Conservation (phyloP, 1,140 invertebrate species). For the Gonatopus flavifemur region DNA sequence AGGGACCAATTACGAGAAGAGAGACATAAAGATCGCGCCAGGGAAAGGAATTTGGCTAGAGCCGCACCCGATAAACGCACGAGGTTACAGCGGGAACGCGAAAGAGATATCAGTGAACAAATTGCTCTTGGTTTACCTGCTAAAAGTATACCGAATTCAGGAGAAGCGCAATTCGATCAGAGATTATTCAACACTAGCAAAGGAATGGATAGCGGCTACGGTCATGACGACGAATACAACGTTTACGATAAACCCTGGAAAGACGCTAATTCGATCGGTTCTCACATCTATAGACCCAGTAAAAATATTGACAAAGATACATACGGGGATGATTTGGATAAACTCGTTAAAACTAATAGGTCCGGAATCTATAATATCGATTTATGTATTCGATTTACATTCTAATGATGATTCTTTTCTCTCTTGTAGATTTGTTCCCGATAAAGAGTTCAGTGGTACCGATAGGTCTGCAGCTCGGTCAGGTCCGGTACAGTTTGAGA, state of each 20-base stretch:
- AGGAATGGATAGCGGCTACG: conserved; percentile 96
- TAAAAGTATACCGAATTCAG: conserved; percentile 67
- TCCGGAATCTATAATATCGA: conserved; percentile 38
- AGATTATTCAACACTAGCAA: conserved; percentile 93
- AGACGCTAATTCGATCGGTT: conserved; percentile 77
- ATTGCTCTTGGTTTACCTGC: conserved; percentile 96
- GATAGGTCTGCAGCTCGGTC: conserved; percentile 73
- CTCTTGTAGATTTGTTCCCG: conserved; percentile 83
- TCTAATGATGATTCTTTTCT: conserved; percentile 5
- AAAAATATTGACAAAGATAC: conserved; percentile 88
- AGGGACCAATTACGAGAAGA: conserved; percentile 88
- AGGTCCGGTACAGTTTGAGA: conserved; percentile 97
- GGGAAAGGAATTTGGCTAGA: conserved; percentile 89
- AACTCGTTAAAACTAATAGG: conserved; percentile 85
- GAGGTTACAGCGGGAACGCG: conserved; percentile 86
- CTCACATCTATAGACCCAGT: conserved; percentile 90
- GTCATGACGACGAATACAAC: conserved; percentile 96
- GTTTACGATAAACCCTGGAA: conserved; percentile 97
- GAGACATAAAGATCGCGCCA: conserved; percentile 86
- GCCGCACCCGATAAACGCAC: conserved; percentile 93
- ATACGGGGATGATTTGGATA: conserved; percentile 85
- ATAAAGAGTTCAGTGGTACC: conserved; percentile 93
- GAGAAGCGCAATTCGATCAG: conserved; percentile 93
- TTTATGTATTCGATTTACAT: conserved; percentile 5
- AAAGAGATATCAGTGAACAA: conserved; percentile 97